Evolutionary conservation across 2,888 invertebrate species (phyloP).

Genomic region (Andrena bucephala): DNA sequence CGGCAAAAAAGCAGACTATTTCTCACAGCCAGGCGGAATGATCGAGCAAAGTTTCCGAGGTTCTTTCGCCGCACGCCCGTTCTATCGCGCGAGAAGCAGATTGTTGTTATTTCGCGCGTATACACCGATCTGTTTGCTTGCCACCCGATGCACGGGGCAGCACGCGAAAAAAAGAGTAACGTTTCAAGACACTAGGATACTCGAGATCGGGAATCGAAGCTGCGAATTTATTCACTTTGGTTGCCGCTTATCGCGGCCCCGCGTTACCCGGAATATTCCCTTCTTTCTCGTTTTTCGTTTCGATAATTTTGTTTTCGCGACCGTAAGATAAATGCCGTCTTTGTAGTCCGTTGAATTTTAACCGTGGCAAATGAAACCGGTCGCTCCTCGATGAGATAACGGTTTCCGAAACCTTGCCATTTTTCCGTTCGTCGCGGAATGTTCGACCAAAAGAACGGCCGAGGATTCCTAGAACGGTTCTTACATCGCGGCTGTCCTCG

Average conservation of each 20-base stretch:
- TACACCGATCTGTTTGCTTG: background rate
- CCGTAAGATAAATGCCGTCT: conserved; percentile 11
- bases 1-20: conserved; percentile 35
- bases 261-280: background rate
- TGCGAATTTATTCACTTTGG: background rate
- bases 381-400: background rate
- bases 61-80: background rate
- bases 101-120: background rate
- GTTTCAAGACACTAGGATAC: background rate
- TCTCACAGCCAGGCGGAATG: background rate
- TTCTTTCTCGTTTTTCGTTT: background rate
- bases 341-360: background rate
- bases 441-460: background rate
- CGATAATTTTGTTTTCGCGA: conserved; percentile 32
- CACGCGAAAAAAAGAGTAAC: background rate
- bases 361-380: background rate
- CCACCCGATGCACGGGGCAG: background rate
- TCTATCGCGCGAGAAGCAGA: background rate
- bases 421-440: background rate
- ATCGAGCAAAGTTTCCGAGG: background rate
- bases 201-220: conserved; percentile 2
- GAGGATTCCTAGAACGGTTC: background rate
- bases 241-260: conserved; percentile 5
- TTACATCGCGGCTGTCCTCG: background rate
- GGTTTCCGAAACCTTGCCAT: background rate